A percentile compares a stretch with the other conserved stretches of the same genome.
phyloP scores from a whole-genome alignment of 2,113 vertebrate genomes.

The Progne subis region DNA sequence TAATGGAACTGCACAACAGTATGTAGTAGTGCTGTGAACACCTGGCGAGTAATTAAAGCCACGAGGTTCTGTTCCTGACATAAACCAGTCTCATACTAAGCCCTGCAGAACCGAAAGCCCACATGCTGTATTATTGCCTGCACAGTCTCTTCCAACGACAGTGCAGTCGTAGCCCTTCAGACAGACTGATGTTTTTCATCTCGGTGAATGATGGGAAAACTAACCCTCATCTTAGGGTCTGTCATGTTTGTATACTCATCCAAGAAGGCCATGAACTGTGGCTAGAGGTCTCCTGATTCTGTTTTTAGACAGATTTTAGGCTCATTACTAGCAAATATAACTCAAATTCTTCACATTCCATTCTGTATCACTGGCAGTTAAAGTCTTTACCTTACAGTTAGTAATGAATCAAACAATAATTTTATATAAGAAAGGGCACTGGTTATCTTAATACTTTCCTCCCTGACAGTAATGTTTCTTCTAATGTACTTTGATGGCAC shows the following conservation, averaged over 20 bases:
- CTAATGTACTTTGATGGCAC: background rate
- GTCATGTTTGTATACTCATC: background rate
- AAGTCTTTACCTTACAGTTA: background rate
- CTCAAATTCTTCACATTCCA: background rate
- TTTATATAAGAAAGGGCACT: background rate
- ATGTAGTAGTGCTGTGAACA: conserved; percentile 3
- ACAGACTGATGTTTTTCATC: background rate
- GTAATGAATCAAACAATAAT: conserved; percentile 2
- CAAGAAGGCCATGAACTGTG: background rate
- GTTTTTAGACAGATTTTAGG: background rate
- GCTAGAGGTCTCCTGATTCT: background rate
- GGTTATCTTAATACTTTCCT: background rate
- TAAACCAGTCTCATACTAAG: background rate
- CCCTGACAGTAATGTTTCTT: background rate
- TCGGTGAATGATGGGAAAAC: background rate
- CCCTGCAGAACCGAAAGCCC: conserved; percentile 19
- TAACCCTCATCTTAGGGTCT: background rate
- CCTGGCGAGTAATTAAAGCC: conserved; percentile 54
- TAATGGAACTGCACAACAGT: conserved; percentile 18
- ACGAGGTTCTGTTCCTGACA: conserved; percentile 2
- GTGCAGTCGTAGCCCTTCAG: background rate
- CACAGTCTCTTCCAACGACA: background rate
- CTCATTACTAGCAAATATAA: background rate
- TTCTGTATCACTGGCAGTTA: background rate
- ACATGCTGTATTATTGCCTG: background rate